A percentile compares a stretch with the other conserved stretches of the same genome.
These are phyloP conservation scores for Poliocrania exsul DNA, from an alignment of 2,797 vertebrate species.

Conservation along the genomic window DNA sequence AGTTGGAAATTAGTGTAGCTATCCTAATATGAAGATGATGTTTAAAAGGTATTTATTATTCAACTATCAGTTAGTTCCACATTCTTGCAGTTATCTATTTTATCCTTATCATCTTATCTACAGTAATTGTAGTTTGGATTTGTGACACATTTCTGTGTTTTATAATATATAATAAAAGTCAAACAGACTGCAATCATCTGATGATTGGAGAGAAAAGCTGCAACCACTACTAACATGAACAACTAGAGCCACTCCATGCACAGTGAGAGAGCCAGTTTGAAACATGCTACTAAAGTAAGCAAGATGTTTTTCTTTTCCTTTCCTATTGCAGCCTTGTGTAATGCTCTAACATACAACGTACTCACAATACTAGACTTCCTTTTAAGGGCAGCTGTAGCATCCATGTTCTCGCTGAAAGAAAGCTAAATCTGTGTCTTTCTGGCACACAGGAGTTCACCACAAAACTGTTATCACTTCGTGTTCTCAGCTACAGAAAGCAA, in stretches of 20 bases:
- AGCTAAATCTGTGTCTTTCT: neutral
- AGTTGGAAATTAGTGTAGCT: neutral
- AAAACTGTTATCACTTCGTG: neutral
- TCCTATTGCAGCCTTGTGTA: neutral
- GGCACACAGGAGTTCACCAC: neutral
- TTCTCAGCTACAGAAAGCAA: neutral
- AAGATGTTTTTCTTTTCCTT: neutral
- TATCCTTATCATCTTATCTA: neutral
- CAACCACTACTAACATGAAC: neutral
- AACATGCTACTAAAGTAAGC: fast-evolving
- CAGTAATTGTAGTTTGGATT: neutral
- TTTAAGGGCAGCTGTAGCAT: neutral
- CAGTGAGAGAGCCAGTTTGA: neutral
- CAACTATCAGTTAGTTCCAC: neutral
- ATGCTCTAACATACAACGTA: neutral
- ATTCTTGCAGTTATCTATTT: neutral
- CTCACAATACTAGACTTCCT: neutral
- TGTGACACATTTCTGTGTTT: slow-evolving; percentile 6
- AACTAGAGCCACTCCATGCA: neutral
- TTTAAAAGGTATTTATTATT: neutral
- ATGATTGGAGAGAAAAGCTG: slow-evolving; percentile 12
- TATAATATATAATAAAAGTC: neutral
- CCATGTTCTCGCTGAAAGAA: neutral
- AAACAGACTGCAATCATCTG: neutral
- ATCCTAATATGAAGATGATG: neutral